Conservation (phyloP, 2,797 vertebrate species). For the Microcaecilia unicolor region DNA sequence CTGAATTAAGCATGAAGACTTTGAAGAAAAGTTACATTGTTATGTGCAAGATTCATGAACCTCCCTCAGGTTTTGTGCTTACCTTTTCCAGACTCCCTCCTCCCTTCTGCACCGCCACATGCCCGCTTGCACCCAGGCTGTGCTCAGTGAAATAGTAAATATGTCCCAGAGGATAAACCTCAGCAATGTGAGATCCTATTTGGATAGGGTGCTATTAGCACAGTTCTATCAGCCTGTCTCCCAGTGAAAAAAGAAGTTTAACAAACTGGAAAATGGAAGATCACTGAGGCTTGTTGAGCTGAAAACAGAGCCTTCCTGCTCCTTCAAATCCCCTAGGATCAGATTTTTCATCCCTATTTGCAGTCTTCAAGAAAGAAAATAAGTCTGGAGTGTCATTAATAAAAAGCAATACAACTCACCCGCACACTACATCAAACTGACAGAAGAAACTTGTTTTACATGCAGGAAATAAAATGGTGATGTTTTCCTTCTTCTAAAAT, state of each 20-base stretch:
- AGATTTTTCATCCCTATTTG: slow-evolving; percentile 1
- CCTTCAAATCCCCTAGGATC: slow-evolving; percentile 3
- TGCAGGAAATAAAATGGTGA: no score
- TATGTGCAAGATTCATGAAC: slow-evolving; percentile 3
- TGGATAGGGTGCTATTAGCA: not conserved
- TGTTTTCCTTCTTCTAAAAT: no score
- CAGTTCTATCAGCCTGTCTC: not conserved
- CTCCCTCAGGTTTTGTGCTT: slow-evolving; percentile 1
- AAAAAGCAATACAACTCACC: not conserved
- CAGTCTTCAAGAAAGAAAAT: slow-evolving; percentile 6
- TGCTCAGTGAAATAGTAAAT: not conserved
- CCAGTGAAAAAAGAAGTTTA: slow-evolving; percentile 5
- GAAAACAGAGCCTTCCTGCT: not conserved
- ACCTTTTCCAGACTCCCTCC: not conserved
- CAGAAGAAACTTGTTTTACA: not conserved
- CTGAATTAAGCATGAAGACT: rapidly evolving
- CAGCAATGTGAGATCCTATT: not conserved
- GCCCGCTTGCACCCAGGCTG: rapidly evolving
- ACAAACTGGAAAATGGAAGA: slow-evolving; percentile 10
- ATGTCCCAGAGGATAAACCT: slow-evolving; percentile 3
- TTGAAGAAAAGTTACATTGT: not conserved
- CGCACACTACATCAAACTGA: not conserved
- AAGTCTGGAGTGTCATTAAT: slow-evolving; percentile 1
- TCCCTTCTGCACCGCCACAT: not conserved
- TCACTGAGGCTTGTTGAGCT: slow-evolving; percentile 2